phyloP scores from a whole-genome alignment of 2,797 vertebrate species.

The Enteromius radiatus region DNA sequence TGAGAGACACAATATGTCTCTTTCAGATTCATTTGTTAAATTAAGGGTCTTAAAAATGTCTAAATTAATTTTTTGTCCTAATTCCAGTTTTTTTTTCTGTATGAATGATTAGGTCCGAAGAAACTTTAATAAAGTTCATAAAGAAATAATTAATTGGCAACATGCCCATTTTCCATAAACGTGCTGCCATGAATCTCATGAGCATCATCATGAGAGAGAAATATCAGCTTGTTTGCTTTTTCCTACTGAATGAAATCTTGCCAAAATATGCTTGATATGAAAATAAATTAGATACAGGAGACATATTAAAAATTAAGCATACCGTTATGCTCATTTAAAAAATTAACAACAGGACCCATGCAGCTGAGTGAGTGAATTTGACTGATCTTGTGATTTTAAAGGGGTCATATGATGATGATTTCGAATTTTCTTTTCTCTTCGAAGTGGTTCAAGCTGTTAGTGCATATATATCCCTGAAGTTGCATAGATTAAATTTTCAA shows the following conservation, averaged over 20 bases:
- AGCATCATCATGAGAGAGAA: too few relatives aligned
- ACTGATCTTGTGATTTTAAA: background rate
- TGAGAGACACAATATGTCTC: background rate
- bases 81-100: background rate
- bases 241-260: too few relatives aligned
- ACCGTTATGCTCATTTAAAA: background rate
- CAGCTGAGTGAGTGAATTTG: background rate
- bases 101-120: background rate
- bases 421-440: too few relatives aligned
- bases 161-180: slow-evolving; percentile 32
- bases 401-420: too few relatives aligned
- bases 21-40: background rate
- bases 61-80: background rate
- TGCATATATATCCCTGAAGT: too few relatives aligned
- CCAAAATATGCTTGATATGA: too few relatives aligned
- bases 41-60: background rate
- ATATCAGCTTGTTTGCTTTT: too few relatives aligned
- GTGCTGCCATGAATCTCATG: slow-evolving; percentile 45
- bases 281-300: too few relatives aligned
- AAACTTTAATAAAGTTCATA: slow-evolving; percentile 37
- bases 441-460: too few relatives aligned
- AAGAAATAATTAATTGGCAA: slow-evolving; percentile 55
- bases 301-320: background rate
- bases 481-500: too few relatives aligned
- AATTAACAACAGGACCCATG: background rate